Evolutionary conservation across 1,140 invertebrate genomes (phyloP).

Genomic region (Drosophila pruinosa): DNA sequence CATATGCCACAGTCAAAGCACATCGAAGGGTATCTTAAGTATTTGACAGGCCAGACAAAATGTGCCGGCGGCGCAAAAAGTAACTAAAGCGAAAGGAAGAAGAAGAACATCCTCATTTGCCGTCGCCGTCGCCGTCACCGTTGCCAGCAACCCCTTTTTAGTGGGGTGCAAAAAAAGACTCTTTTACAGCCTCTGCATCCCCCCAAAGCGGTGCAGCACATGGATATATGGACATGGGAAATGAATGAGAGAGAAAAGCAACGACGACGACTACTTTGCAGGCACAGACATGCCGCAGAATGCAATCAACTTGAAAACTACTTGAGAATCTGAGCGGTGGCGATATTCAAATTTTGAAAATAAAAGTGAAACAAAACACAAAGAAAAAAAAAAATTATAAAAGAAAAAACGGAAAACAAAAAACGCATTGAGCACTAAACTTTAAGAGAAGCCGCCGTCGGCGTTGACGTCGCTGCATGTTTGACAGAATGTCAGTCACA

Average conservation of each 20-base stretch:
- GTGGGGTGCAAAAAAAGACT: slow-evolving; percentile 49
- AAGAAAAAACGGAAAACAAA: slow-evolving; percentile 19
- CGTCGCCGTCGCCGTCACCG: background rate
- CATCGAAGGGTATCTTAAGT: slow-evolving; percentile 16
- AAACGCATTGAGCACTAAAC: slow-evolving; percentile 29
- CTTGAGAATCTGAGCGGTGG: slow-evolving; percentile 65
- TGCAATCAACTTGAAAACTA: slow-evolving; percentile 77
- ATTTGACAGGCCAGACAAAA: slow-evolving; percentile 25
- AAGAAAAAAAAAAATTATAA: background rate
- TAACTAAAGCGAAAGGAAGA: slow-evolving; percentile 24
- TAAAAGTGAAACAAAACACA: slow-evolving; percentile 71
- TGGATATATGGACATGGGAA: slow-evolving; percentile 55
- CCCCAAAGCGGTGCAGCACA: slow-evolving; percentile 49
- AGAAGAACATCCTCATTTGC: slow-evolving; percentile 24
- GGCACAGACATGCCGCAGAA: slow-evolving; percentile 57
- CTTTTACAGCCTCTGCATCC: slow-evolving; percentile 38
- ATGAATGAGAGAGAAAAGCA: slow-evolving; percentile 46
- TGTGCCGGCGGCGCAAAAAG: slow-evolving; percentile 26
- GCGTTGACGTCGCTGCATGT: slow-evolving; percentile 63
- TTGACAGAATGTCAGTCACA: slow-evolving; percentile 77
- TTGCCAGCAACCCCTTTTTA: slow-evolving; percentile 37
- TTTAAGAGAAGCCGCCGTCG: slow-evolving; percentile 20
- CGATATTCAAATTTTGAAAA: slow-evolving; percentile 75
- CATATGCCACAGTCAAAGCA: background rate
- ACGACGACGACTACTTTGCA: slow-evolving; percentile 23